Conservation (phyloP, 2,888 invertebrate species). For the Oxystoma pomonae region DNA sequence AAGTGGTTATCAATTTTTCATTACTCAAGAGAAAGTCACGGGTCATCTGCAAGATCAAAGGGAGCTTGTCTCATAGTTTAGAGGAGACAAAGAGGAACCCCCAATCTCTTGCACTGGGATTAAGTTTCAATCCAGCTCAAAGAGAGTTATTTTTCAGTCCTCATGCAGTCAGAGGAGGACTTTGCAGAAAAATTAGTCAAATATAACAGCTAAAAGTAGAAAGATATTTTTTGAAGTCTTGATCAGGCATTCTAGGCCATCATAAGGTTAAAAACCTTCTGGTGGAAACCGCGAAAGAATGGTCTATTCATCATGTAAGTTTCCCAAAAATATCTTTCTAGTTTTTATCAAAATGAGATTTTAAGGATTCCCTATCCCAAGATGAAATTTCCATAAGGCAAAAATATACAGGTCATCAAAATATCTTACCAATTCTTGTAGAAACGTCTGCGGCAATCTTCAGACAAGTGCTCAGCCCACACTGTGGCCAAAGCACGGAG, state of each 20-base stretch:
- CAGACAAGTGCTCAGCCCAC: conserved; percentile 98
- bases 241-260: neutral
- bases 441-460: conserved; percentile 97
- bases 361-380: no score
- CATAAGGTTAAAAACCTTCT: neutral
- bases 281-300: neutral
- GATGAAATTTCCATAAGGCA: no score
- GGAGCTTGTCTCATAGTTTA: conserved; percentile 66
- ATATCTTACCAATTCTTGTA: conserved; percentile 96
- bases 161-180: conserved; percentile 72
- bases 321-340: neutral
- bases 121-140: conserved; percentile 28
- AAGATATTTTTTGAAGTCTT: neutral
- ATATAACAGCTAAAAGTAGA: neutral
- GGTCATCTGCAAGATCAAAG: conserved; percentile 42
- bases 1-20: neutral
- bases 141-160: conserved; percentile 50
- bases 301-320: neutral
- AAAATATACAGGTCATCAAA: conserved; percentile 9
- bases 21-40: conserved; percentile 2
- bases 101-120: conserved; percentile 6
- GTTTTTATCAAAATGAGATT: no score
- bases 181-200: conserved; percentile 31
- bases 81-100: conserved; percentile 58
- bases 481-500: conserved; percentile 91